phyloP scores from a whole-genome alignment of 2,888 invertebrate species.

The Acleris holmiana region DNA sequence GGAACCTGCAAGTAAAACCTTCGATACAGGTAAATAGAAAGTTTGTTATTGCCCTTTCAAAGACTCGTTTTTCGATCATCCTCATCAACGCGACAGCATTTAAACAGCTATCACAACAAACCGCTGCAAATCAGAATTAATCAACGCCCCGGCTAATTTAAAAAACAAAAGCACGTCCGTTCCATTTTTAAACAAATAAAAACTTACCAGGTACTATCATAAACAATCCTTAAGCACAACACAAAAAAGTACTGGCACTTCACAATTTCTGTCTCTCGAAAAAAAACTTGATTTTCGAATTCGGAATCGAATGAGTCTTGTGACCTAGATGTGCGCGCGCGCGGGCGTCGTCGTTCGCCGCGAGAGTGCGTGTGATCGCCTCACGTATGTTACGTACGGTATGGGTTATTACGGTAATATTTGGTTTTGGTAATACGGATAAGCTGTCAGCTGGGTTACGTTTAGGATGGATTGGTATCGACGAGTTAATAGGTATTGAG shows the following conservation, averaged over 20 bases:
- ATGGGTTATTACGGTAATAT: conserved; percentile 62
- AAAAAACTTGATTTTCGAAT: conserved; percentile 43
- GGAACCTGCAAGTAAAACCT: no score
- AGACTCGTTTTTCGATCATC: not conserved
- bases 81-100: not conserved
- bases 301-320: conserved; percentile 49
- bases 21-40: no score
- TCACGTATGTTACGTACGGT: conserved; percentile 52
- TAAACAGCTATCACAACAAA: conserved; percentile 1
- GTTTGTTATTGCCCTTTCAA: not conserved
- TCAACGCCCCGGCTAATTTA: not conserved
- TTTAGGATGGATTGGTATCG: no score
- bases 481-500: no score
- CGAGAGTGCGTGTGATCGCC: conserved; percentile 63
- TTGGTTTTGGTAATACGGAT: conserved; percentile 50
- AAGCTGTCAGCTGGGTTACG: conserved; percentile 32
- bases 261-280: conserved; percentile 31
- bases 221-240: conserved; percentile 32
- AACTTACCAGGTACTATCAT: conserved; percentile 19
- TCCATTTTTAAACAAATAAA: conserved; percentile 6
- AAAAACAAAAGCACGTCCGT: conserved; percentile 9
- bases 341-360: conserved; percentile 57
- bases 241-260: conserved; percentile 32
- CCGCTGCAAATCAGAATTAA: not conserved
- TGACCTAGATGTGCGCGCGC: conserved; percentile 65